phyloP scores from a whole-genome alignment of 2,113 vertebrate genomes.

The Eublepharis macularius region DNA sequence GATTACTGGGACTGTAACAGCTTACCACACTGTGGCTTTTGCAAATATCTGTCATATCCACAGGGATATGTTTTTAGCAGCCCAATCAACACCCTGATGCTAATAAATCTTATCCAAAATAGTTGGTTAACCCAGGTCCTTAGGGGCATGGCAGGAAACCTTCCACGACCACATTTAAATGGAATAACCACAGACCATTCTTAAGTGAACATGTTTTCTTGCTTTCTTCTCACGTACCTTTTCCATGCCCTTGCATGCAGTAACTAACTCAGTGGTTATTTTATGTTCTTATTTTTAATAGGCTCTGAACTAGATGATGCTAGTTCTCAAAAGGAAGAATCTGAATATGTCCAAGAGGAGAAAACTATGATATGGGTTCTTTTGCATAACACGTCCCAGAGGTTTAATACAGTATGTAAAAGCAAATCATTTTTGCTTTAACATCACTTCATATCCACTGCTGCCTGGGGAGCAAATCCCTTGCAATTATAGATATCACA shows the following conservation, averaged over 20 bases:
- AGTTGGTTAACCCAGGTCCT: conserved; percentile 19
- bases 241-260: background rate
- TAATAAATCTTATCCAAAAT: conserved; percentile 19
- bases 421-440: background rate
- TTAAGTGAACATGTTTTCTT: background rate
- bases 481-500: background rate
- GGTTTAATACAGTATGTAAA: background rate
- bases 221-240: background rate
- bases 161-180: background rate
- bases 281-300: background rate
- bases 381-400: background rate
- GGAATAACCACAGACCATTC: background rate
- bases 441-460: background rate
- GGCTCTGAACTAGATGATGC: background rate
- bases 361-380: background rate
- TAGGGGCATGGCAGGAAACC: background rate
- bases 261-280: background rate
- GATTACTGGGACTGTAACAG: conserved; percentile 1
- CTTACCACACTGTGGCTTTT: background rate
- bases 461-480: background rate
- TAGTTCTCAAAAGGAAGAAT: conserved; percentile 1
- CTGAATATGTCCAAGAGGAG: background rate
- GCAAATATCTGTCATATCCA: conserved; percentile 16
- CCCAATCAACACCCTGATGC: conserved; percentile 25
- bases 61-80: background rate